phyloP scores from a whole-genome alignment of 1,140 invertebrate genomes.

The Cyrtorhinus lividipennis region DNA sequence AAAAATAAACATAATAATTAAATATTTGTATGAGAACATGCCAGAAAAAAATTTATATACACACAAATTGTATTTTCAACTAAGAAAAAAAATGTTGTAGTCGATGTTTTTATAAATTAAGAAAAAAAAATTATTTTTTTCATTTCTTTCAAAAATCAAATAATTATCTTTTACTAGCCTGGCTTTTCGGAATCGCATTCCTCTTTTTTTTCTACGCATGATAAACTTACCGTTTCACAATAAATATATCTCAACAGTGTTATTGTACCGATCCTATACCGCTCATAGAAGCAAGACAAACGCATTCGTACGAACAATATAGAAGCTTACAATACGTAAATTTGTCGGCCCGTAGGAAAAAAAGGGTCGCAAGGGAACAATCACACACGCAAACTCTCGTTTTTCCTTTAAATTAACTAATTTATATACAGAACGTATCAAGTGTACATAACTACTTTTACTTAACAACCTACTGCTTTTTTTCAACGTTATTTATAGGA shows the following conservation, averaged over 20 bases:
- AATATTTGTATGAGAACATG: too few species aligned
- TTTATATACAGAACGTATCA: not conserved
- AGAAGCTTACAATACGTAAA: slow-evolving; percentile 2
- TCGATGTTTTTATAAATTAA: not conserved
- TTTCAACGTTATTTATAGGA: not conserved
- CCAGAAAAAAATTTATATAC: not conserved
- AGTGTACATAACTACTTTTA: not conserved
- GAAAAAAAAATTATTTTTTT: not conserved
- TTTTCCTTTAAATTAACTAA: not conserved
- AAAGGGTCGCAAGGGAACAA: not conserved
- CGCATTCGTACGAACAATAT: not conserved
- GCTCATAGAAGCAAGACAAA: not conserved
- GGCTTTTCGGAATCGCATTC: not conserved
- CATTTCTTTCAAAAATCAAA: not conserved
- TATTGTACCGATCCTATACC: slow-evolving; percentile 1
- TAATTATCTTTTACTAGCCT: not conserved
- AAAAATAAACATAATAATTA: slow-evolving; percentile 12
- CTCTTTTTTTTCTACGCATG: too few species aligned
- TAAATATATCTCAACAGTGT: not conserved
- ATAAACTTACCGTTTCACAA: not conserved
- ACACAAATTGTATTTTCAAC: not conserved
- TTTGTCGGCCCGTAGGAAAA: slow-evolving; percentile 1
- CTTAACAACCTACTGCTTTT: not conserved
- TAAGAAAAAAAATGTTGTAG: not conserved
- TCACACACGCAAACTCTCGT: not conserved